Evolutionary conservation across 2,797 vertebrate genomes (phyloP), one percentile per base, ranked within the genome.

Genomic region (Taenioides sp.): DNA sequence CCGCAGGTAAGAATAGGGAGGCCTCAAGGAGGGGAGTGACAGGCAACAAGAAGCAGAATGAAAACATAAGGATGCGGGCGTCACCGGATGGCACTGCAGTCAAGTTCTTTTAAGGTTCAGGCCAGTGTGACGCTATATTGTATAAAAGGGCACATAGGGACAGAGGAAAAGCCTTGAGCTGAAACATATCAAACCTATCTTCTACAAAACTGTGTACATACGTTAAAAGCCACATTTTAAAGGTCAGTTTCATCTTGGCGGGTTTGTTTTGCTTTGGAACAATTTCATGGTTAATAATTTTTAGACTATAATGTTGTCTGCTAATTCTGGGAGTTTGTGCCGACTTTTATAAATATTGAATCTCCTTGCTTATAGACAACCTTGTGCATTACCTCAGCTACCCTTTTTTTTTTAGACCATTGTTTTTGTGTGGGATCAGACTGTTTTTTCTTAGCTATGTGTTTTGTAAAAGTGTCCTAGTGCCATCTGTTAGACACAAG

Each of bases 1-100:
- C 86, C 84, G 67, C 88, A 92, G 90, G 89, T 91, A 84, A 81
- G 80, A 89, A 88, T 87, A 66, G 77, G 71, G 49, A 79, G 74
- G 78, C 76, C 75, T 18, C 7, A n/a, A 55, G 63, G 71, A 55
- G 65, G 57, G 55, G 12, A 17, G 49, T 6, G 28, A 20, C 37
- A 16, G 70, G 43, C 82, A 69, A 86, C 79, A 87, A 87, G 74
- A 68, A 73, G 71, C 49, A 63, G 73, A 58, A 9, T 59, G 78
- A 84, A 80, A 67, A 65, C 67, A 73, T 66, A 79, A 79, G 78
- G 61, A 12, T 34, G 71, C 34, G 76, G 80, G 80, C 84, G 76
- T 88, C 81, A 83, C 80, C 67, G 85, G 79, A 87, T 88, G 88
- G 81, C 81, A 78, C 74, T 69, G 14, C 74, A 69, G 87, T 90